A percentile compares a stretch with the other conserved stretches of the same genome.
These are phyloP conservation scores for Eilema griseolum DNA, from an alignment of 2,888 invertebrate species.

Conservation along the genomic window DNA sequence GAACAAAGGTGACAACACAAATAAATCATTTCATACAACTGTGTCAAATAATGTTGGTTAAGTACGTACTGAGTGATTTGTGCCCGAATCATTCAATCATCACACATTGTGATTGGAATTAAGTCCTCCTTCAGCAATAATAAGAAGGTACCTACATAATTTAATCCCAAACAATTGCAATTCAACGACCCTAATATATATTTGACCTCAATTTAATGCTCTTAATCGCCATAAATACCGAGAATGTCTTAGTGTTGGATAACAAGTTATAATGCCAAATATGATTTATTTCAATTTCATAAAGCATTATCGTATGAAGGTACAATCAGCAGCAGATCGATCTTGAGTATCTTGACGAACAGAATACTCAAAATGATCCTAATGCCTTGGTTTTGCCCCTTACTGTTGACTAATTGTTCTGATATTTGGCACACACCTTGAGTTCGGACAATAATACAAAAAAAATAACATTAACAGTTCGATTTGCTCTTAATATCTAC, in stretches of 20 bases:
- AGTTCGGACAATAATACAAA: no score
- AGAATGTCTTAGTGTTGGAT: background rate
- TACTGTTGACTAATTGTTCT: no score
- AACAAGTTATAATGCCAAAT: background rate
- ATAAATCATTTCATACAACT: background rate
- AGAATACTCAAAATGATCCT: no score
- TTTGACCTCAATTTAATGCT: background rate
- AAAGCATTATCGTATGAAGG: slow-evolving; percentile 7
- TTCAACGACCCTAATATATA: slow-evolving; percentile 1
- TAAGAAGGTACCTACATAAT: no score
- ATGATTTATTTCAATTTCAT: background rate
- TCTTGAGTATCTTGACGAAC: no score
- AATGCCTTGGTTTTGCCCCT: no score
- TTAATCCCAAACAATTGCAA: background rate
- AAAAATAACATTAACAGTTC: no score
- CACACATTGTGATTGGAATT: background rate
- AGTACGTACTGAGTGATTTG: background rate
- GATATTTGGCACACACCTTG: no score
- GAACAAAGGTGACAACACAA: background rate
- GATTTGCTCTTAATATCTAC: no score
- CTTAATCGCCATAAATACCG: background rate
- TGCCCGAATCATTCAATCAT: background rate
- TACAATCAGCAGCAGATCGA: no score
- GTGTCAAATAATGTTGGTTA: background rate
- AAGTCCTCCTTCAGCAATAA: background rate